Base-by-base conservation (phyloP, 2,888 invertebrate species). In the Chloromyia formosa region DNA sequence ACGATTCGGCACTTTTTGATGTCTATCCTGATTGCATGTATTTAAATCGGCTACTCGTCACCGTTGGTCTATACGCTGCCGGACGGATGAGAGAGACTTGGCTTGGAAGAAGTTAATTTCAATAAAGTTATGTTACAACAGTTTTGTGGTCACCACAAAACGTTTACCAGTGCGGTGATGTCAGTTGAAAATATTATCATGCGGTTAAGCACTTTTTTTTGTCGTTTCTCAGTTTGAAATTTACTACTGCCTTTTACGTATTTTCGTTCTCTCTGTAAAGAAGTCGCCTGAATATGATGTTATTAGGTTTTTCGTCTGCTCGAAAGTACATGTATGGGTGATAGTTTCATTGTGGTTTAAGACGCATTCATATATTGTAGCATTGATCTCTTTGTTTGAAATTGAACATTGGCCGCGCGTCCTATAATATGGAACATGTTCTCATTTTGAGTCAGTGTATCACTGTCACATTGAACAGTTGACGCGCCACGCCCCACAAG, bases 1-100 rank as follows among this genome's bases (percentile, higher is more conserved):
- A 77, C 69, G 77, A 75, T 73, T 75, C 77, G 77, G 77, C 69
- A 64, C 64, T 75, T 71, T 75, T 77, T 77, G 77, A 77, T 68
- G 75, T 75, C 40, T 27, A 10, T 18, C 49, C 49, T 27, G 61
- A 45, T 61, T 73, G 60, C 61, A 73, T 73, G 73, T 61, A 60
- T 73, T 73, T 73, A 73, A 72, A 60, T 73, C 60, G 53, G 49
- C 61, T 23, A n/a, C 12, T 23, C 12, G 27, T 7, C 22, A 49
- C 66, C 22, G 66, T 66, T 66, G 10, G 20, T 64, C 64, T 5
- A 22, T 18, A n/a, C 22, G 42, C 45, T 45, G 45, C 22, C 58
- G 71, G 10, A 23, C 16, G 35, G 20, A 16, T 10, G 40, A 20
- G 56, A 56, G 40, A 35, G 35, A 69, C 58, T 23, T 40, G 20